Conservation (phyloP, 2,888 invertebrate species). For the Drosophila leonis region DNA sequence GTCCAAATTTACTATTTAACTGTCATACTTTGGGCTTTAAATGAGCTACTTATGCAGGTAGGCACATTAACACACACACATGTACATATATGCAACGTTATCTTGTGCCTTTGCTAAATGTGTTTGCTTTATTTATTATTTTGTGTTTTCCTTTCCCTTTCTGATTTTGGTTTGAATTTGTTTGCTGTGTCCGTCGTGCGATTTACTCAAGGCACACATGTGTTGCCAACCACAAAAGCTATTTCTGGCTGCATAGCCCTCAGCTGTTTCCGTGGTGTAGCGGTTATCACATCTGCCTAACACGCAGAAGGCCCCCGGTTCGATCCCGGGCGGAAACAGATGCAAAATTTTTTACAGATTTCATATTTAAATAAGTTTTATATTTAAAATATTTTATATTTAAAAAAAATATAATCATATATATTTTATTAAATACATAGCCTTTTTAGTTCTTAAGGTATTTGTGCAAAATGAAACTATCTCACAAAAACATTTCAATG, state of each 20-base stretch:
- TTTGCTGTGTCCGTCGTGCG: constrained; percentile 29
- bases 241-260: accelerated
- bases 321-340: constrained; percentile 84
- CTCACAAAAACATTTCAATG: not conserved
- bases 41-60: not conserved
- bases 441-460: not conserved
- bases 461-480: not conserved
- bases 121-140: constrained; percentile 10
- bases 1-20: not conserved
- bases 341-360: constrained; percentile 9
- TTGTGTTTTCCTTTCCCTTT: constrained; percentile 24
- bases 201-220: not conserved
- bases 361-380: not conserved
- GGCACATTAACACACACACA: not conserved
- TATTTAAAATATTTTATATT: not conserved
- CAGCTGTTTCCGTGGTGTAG: constrained; percentile 85
- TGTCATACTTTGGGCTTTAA: not conserved
- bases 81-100: not conserved
- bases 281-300: constrained; percentile 86
- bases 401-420: not conserved
- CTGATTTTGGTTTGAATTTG: constrained; percentile 32
- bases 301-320: constrained; percentile 86
- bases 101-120: constrained; percentile 13
- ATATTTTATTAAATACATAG: not conserved
- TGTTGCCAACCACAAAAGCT: constrained; percentile 7